phyloP scores from a whole-genome alignment of 2,797 vertebrate species.

The Leptodactylus fallax region DNA sequence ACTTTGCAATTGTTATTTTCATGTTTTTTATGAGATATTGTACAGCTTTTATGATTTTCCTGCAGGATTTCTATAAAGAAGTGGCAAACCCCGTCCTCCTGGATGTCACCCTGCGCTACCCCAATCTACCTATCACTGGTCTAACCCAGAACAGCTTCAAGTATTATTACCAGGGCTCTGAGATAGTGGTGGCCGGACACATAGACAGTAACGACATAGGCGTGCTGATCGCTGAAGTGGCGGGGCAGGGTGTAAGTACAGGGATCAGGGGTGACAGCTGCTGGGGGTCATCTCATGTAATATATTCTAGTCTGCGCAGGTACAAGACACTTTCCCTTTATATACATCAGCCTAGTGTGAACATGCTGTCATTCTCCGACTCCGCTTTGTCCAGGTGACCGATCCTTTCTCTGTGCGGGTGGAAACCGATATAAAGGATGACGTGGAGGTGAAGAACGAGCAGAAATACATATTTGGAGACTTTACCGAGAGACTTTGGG shows the following conservation, averaged over 20 bases:
- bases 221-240: slow-evolving; percentile 71
- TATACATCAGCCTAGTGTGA: no score
- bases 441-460: slow-evolving; percentile 75
- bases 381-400: neutral
- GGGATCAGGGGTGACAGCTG: neutral
- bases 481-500: slow-evolving; percentile 92
- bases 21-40: no score
- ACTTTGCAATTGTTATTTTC: no score
- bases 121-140: slow-evolving; percentile 68
- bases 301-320: neutral
- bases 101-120: slow-evolving; percentile 76
- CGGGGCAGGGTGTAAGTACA: slow-evolving; percentile 76
- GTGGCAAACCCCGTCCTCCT: slow-evolving; percentile 80
- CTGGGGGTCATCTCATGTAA: neutral
- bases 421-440: slow-evolving; percentile 70
- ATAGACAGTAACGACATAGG: slow-evolving; percentile 76
- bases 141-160: slow-evolving; percentile 79
- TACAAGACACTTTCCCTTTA: neutral
- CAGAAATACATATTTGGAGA: slow-evolving; percentile 87
- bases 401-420: slow-evolving; percentile 62
- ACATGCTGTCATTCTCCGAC: neutral
- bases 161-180: slow-evolving; percentile 82
- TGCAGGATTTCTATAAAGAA: slow-evolving; percentile 83
- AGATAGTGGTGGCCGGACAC: slow-evolving; percentile 80
- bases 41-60: neutral